Conservation (phyloP, 2,888 invertebrate species). For the Dasypogon diadema region DNA sequence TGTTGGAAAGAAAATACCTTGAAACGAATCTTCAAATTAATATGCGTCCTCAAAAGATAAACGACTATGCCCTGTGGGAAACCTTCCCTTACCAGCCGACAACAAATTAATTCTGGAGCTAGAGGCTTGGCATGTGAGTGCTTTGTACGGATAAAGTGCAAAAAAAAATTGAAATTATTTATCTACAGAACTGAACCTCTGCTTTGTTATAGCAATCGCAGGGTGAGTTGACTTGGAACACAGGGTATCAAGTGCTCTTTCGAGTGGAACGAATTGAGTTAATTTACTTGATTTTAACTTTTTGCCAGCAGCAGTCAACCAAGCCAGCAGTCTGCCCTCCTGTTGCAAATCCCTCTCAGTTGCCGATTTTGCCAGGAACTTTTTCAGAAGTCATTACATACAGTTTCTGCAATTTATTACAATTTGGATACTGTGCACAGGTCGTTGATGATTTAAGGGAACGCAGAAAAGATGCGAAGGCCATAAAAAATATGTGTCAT, state of each 20-base stretch:
- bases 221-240: constrained; percentile 24
- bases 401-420: constrained; percentile 47
- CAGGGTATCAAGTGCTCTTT: constrained; percentile 54
- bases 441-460: constrained; percentile 30
- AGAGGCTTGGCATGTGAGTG: constrained; percentile 4
- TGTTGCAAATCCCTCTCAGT: constrained; percentile 12
- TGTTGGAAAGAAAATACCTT: constrained; percentile 9
- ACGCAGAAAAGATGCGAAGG: constrained; percentile 11
- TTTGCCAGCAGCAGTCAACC: constrained; percentile 4
- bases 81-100: neutral
- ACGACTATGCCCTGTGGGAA: constrained; percentile 8
- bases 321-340: neutral
- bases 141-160: neutral
- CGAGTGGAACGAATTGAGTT: constrained; percentile 56
- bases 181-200: constrained; percentile 18
- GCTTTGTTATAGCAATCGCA: constrained; percentile 12
- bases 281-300: constrained; percentile 54
- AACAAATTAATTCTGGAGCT: constrained; percentile 31
- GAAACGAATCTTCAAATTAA: constrained; percentile 37
- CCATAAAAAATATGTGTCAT: constrained; percentile 40
- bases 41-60: constrained; percentile 37
- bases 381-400: constrained; percentile 41
- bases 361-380: constrained; percentile 5
- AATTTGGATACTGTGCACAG: constrained; percentile 17
- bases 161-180: constrained; percentile 40